Percentiles rank a stretch among this genome's conserved stretches.
Evolutionary conservation across 2,113 vertebrate genomes (phyloP).

Genomic region (Catharus minimus): DNA sequence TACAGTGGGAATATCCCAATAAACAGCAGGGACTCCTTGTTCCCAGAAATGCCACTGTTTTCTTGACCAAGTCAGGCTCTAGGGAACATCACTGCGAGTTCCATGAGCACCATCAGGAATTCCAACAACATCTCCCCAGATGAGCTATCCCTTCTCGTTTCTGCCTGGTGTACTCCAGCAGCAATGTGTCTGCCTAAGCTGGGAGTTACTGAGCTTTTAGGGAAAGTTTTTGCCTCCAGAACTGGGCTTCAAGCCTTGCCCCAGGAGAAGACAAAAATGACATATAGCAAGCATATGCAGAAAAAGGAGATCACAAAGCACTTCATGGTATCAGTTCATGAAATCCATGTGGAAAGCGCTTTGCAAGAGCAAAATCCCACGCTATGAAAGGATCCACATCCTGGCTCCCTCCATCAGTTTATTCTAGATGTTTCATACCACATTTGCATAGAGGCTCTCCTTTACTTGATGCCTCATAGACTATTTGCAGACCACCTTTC

Average conservation of each 20-base stretch:
- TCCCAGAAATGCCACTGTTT: background rate
- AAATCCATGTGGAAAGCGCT: background rate
- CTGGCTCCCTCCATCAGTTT: background rate
- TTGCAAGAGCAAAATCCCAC: background rate
- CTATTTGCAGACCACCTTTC: background rate
- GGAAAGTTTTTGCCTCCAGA: background rate
- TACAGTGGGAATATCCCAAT: background rate
- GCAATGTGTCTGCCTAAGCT: background rate
- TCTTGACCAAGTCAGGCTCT: background rate
- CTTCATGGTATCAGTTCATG: background rate
- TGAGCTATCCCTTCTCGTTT: background rate
- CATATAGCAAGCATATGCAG: accelerated
- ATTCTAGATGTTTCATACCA: background rate
- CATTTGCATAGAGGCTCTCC: background rate
- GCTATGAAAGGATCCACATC: background rate
- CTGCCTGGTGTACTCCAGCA: background rate
- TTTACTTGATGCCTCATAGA: background rate
- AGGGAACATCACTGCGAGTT: background rate
- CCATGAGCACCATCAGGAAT: background rate
- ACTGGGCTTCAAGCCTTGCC: background rate
- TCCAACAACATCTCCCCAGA: background rate
- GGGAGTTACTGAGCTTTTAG: background rate
- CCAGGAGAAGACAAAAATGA: background rate
- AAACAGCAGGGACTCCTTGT: background rate
- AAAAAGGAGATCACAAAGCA: background rate